Conservation (phyloP, 2,113 vertebrate genomes). For the rat (Rattus norvegicus) region DNA sequence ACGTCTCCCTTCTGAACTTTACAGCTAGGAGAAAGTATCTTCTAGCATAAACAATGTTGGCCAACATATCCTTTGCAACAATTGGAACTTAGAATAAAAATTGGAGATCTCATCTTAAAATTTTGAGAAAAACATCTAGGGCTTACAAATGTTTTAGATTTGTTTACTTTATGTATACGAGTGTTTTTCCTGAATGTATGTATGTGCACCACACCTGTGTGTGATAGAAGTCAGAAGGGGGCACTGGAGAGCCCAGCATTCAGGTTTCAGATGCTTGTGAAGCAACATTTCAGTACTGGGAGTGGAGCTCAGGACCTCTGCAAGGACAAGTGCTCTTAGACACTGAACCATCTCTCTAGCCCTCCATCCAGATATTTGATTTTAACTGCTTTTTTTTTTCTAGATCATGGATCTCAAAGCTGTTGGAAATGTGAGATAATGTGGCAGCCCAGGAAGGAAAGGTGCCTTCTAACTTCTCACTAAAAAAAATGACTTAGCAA, state of each 20-base stretch:
- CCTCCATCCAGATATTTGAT: not conserved
- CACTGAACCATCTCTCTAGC: not conserved
- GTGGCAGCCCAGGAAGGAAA: not conserved
- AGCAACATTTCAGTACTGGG: not conserved
- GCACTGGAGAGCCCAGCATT: not conserved
- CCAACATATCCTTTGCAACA: not conserved
- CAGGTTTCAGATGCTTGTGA: not conserved
- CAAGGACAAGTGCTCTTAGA: not conserved
- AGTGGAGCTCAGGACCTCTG: not conserved
- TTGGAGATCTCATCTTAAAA: conserved; percentile 25
- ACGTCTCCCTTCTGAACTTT: not conserved
- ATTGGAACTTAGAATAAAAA: conserved; percentile 33
- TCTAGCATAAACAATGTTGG: not conserved
- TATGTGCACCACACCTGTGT: too few relatives aligned
- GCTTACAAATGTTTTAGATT: not conserved
- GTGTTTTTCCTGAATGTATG: not conserved
- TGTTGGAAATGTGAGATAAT: not conserved
- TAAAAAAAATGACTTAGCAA: not conserved
- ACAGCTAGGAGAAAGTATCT: not conserved
- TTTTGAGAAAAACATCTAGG: not conserved
- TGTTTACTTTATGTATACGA: not conserved
- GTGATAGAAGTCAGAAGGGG: not conserved
- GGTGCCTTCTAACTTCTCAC: not conserved
- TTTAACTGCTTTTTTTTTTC: not conserved
- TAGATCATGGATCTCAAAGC: conserved; percentile 30